Evolutionary conservation across 2,113 vertebrate genomes (phyloP).

Genomic region (Hystrix brachyura): DNA sequence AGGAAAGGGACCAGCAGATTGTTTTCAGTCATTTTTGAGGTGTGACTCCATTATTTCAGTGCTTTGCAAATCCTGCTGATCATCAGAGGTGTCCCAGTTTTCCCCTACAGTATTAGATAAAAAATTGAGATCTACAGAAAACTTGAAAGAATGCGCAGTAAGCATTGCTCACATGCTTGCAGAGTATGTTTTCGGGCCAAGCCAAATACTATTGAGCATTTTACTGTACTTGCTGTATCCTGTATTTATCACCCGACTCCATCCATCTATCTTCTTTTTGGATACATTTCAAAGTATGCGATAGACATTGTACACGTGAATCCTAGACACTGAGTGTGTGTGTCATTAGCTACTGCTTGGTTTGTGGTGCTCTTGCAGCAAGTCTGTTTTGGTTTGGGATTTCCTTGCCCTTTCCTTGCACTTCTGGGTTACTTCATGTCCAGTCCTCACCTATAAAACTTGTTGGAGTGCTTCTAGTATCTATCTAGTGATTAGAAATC

Average conservation of each 20-base stretch:
- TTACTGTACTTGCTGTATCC: not conserved
- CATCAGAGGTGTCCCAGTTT: not conserved
- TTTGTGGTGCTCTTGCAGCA: not conserved
- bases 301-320: not conserved
- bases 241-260: not conserved
- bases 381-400: not conserved
- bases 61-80: not conserved
- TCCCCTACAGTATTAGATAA: not conserved
- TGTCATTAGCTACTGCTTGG: not conserved
- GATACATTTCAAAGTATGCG: not conserved
- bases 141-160: not conserved
- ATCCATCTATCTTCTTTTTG: not conserved
- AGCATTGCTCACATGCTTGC: fast-evolving
- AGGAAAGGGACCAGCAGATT: not conserved
- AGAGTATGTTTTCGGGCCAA: not conserved
- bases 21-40: not conserved
- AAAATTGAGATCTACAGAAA: not conserved
- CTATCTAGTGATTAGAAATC: not conserved
- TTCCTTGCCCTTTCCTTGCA: not conserved
- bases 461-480: fast-evolving
- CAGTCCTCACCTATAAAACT: too few relatives aligned
- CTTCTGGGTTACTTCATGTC: not conserved
- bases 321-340: too few relatives aligned
- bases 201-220: not conserved
- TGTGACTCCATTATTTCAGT: not conserved